Evolutionary conservation across 2,113 vertebrate species (phyloP), one percentile per base, ranked within the genome.

Genomic region (Tricholaema leucomelas): DNA sequence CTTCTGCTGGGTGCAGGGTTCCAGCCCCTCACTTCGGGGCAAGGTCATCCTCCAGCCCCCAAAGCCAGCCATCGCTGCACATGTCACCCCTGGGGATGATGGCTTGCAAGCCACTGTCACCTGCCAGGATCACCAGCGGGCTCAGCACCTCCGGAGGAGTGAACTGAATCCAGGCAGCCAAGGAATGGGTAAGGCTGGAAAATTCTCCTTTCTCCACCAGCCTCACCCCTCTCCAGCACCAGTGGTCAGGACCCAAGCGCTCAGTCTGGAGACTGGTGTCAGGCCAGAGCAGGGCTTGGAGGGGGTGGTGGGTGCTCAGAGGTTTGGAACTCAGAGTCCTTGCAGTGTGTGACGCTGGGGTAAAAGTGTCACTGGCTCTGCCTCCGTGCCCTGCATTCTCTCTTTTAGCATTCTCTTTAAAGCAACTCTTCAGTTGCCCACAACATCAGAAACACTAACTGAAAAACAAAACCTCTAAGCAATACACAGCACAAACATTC

Each of bases 381-480:
- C 88, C 52, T 50, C 21, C 0, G 58, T 15, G 3, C 36, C 33
- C 30, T 0, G 0, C n/a, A n/a, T n/a, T n/a, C n/a, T n/a, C n/a
- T n/a, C n/a, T 50, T 15, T 28, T 28, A 28, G 24, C 2, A 60
- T 21, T 46, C 20, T 44, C 17, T 28, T 84, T 59, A 65, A 71
- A 92, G 81, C 19, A 81, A 58, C 52, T n/a, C 10, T 69, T 78
- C 40, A 25, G 27, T 24, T 8, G 27, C 23, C 46, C 40, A 69
- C 87, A 81, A 38, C 3, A 36, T 33, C 15, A 69, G 24, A 71
- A 56, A 28, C 12, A 58, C 2, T 15, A 78, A 66, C 13, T 38
- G n/a, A n/a, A 8, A 52, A 76, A 31, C 12, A n/a, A 6, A n/a
- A n/a, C n/a, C n/a, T n/a, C n/a, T 11, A 63, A 82, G 50, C n/a